A percentile compares a stretch with the other conserved stretches of the same genome.
Evolutionary conservation across 2,888 invertebrate species (phyloP).

Genomic region (Lycocerus yunnanus): DNA sequence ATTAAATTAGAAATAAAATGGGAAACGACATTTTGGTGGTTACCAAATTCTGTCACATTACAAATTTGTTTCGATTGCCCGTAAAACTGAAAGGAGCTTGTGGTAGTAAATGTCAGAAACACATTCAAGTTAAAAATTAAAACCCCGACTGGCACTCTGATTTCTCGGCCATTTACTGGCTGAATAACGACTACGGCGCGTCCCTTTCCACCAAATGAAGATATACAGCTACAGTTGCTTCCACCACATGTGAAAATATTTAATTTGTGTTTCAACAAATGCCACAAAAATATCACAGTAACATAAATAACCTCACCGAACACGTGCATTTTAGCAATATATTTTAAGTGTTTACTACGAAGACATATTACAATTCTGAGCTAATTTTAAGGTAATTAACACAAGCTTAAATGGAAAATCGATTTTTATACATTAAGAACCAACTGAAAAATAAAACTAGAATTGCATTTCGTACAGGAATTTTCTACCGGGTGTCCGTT

Average conservation of each 20-base stretch:
- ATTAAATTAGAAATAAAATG: conserved; percentile 38
- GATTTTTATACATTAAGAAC: background rate
- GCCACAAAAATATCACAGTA: conserved; percentile 45
- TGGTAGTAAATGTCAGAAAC: conserved; percentile 54
- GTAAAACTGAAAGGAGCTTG: conserved; percentile 49
- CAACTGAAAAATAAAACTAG: no score
- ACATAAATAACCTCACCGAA: background rate
- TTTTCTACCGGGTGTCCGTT: no score
- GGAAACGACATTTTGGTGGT: conserved; percentile 40
- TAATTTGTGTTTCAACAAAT: conserved; percentile 49
- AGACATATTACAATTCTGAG: background rate
- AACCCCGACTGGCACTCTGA: conserved; percentile 52
- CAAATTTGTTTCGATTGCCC: conserved; percentile 49
- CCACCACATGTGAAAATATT: conserved; percentile 52
- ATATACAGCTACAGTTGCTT: conserved; percentile 50
- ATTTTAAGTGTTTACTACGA: background rate
- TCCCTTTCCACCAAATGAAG: conserved; percentile 49
- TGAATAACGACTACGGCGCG: conserved; percentile 49
- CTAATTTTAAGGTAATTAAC: background rate
- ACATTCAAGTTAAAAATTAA: conserved; percentile 55
- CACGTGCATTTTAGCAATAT: background rate
- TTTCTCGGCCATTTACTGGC: conserved; percentile 54
- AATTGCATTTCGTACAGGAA: no score
- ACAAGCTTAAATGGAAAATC: background rate
- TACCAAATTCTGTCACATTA: conserved; percentile 43